Evolutionary conservation across 1,140 invertebrate genomes (phyloP).

Genomic region (Ladona fulva): DNA sequence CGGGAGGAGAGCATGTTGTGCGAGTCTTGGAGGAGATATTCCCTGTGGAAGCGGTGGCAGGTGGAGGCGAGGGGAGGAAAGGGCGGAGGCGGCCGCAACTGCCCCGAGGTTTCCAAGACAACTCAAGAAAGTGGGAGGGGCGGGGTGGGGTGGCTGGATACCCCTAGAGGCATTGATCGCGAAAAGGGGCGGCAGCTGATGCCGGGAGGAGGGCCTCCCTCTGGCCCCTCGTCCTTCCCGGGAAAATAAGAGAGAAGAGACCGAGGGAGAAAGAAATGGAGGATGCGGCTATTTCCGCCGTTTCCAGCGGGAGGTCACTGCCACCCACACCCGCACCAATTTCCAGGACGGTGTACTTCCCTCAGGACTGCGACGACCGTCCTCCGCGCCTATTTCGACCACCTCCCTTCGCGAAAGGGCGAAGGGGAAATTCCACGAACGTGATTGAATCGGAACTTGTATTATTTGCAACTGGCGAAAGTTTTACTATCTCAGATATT

Average conservation of each 20-base stretch:
- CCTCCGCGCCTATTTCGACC: background rate
- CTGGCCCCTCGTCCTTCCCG: background rate
- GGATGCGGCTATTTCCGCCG: constrained; percentile 1
- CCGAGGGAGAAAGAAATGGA: background rate
- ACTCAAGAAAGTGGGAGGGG: background rate
- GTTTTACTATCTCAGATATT: too few relatives aligned
- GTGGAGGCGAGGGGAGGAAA: background rate
- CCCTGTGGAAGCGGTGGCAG: background rate
- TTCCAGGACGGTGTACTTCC: background rate
- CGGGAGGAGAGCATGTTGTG: background rate
- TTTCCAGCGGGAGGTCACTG: background rate
- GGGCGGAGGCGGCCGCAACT: background rate
- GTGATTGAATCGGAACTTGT: too few relatives aligned
- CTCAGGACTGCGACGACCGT: background rate
- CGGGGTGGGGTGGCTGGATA: background rate
- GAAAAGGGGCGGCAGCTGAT: background rate
- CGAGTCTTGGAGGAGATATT: background rate
- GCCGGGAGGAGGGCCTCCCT: background rate
- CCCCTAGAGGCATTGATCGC: background rate
- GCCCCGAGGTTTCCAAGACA: constrained; percentile 1
- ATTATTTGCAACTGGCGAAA: too few relatives aligned
- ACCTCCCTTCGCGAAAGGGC: too few relatives aligned
- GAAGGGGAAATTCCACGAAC: too few relatives aligned
- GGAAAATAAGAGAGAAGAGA: background rate
- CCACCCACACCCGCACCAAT: background rate